Evolutionary conservation across 1,140 invertebrate genomes (phyloP).

Genomic region (Panagrolaimus sp.): DNA sequence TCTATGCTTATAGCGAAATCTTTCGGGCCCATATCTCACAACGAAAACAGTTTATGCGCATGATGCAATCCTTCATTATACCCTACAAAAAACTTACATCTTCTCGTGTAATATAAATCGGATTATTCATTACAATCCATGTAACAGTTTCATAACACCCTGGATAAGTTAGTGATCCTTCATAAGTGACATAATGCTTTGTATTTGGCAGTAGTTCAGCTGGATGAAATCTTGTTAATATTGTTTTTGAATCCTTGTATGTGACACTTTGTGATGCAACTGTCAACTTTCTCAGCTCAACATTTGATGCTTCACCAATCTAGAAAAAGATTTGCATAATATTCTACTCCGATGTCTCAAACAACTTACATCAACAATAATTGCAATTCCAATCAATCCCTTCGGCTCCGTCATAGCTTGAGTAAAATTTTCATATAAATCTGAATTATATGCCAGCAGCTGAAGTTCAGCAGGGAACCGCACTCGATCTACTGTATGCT

Average conservation of each 20-base stretch:
- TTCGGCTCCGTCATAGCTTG: constrained; percentile 75
- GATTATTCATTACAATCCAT: constrained; percentile 91
- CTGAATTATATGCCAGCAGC: constrained; percentile 90
- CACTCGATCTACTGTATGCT: constrained; percentile 82
- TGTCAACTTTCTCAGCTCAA: constrained; percentile 46
- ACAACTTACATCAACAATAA: constrained; percentile 82
- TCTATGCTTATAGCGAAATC: no score
- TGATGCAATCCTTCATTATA: no score
- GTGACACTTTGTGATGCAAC: constrained; percentile 51
- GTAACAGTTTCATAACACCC: constrained; percentile 66
- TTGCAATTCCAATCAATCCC: constrained; percentile 81
- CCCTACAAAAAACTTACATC: no score
- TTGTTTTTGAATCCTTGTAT: constrained; percentile 50
- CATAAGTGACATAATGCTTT: constrained; percentile 88
- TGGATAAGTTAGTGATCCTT: constrained; percentile 87
- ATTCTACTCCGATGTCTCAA: not conserved
- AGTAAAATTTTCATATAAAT: constrained; percentile 90
- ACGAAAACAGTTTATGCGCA: no score
- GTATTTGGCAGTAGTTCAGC: constrained; percentile 77
- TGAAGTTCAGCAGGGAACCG: constrained; percentile 86
- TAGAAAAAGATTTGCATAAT: constrained; percentile 21
- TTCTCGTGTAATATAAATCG: constrained; percentile 69
- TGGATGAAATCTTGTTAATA: constrained; percentile 41
- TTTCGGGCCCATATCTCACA: no score
- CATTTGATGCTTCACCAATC: constrained; percentile 49